Conservation (phyloP, 2,113 vertebrate species). For the Suricata suricatta region DNA sequence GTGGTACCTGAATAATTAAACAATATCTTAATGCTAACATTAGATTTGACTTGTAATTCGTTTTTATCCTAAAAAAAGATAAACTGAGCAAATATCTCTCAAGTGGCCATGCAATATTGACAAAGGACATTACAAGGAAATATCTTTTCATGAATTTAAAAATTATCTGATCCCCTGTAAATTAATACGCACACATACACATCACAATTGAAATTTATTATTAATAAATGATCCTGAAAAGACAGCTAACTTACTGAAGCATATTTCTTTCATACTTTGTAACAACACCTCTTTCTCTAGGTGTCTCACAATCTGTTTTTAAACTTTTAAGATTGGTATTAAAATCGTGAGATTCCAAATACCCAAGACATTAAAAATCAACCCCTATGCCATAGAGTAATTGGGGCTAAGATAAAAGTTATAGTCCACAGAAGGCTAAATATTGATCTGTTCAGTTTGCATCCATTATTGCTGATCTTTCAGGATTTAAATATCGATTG, state of each 20-base stretch:
- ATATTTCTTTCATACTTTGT: background rate
- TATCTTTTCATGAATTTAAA: constrained; percentile 28
- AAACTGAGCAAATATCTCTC: constrained; percentile 29
- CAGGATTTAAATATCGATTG: constrained; percentile 67
- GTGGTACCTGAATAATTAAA: constrained; percentile 24
- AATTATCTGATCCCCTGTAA: background rate
- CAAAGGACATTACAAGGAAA: background rate
- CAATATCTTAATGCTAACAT: background rate
- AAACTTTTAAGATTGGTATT: constrained; percentile 30
- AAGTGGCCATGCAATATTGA: background rate
- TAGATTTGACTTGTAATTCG: constrained; percentile 25
- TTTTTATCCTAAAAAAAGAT: constrained; percentile 20
- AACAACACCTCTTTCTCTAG: background rate
- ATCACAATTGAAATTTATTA: constrained; percentile 23
- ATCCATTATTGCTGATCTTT: constrained; percentile 39
- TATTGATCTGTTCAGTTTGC: constrained; percentile 62
- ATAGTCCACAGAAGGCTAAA: constrained; percentile 54
- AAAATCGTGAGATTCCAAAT: constrained; percentile 56
- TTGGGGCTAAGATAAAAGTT: constrained; percentile 77
- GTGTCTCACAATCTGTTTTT: background rate
- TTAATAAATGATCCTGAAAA: background rate
- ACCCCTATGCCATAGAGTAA: constrained; percentile 63
- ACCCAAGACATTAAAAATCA: constrained; percentile 66
- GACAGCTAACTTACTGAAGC: background rate
- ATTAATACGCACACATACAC: background rate